Conservation (phyloP, 2,888 invertebrate genomes). For the Magallana nippona region DNA sequence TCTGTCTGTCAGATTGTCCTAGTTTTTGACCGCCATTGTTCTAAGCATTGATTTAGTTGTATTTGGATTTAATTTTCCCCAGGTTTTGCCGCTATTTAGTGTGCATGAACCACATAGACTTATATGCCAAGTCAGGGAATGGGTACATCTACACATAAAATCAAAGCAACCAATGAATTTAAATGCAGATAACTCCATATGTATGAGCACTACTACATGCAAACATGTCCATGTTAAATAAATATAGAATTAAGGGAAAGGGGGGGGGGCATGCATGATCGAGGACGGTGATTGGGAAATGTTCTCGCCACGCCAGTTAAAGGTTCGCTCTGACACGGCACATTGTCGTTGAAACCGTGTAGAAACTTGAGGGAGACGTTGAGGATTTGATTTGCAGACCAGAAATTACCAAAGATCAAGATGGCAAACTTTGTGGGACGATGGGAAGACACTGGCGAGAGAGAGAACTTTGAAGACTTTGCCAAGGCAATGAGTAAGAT, state of each 20-base stretch:
- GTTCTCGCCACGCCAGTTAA: not conserved
- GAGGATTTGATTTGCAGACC: not conserved
- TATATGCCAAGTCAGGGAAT: too few species aligned
- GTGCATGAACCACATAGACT: too few species aligned
- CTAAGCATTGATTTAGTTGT: too few species aligned
- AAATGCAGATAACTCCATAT: not conserved
- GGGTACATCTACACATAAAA: not conserved
- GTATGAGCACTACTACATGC: not conserved
- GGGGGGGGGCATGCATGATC: not conserved
- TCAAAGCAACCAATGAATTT: not conserved
- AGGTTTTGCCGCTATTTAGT: too few species aligned
- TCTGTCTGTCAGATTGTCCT: too few species aligned
- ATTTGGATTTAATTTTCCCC: too few species aligned
- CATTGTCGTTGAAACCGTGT: too few species aligned
- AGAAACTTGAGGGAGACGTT: not conserved
- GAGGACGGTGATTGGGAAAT: not conserved
- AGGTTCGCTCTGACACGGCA: too few species aligned
- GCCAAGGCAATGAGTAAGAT: not conserved
- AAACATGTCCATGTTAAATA: not conserved
- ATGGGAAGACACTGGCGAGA: conserved; percentile 7
- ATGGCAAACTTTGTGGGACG: conserved; percentile 1
- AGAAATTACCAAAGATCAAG: not conserved
- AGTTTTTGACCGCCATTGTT: too few species aligned
- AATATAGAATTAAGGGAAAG: not conserved
- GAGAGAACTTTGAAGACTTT: not conserved